Base-by-base conservation (phyloP, 2,113 vertebrate genomes). In the Pontoporia blainvillei region DNA sequence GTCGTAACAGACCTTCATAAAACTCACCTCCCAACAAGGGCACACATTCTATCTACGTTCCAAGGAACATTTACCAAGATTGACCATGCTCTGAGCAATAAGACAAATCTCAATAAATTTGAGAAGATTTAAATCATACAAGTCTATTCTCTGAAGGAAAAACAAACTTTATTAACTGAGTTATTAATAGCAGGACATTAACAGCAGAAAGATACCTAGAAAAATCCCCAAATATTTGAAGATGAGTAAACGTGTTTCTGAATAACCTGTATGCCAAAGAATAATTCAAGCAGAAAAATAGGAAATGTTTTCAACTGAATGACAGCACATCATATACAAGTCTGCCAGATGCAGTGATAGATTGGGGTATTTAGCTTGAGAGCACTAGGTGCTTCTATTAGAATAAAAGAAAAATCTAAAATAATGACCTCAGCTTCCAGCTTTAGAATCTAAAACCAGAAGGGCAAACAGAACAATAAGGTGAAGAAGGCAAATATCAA, bases 291-390 rank as follows among this genome's bases (percentile, higher is more conserved):
- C 5, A 83, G 27, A 11, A 31, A 76, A 18, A 36, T 10, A 46
- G 17, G 25, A 31, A 17, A 14, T 44, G 36, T 4, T 62, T 62
- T 20, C 59, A 31, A 14, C 27, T 2, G 57, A 7, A 66, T 11
- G 34, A 66, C 31, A 49, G 12, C 20, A 10, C 18, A 25, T 10
- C 44, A 6, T 1, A 6, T 3, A 49, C 66, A 71, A 20, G 20
- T 18, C n/a, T 21, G 46, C n/a, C 21, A 1, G 62, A 21, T 11
- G 2, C 21, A 6, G 31, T 23, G 34, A 52, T 0, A 23, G 41
- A 2, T 1, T 0, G 15, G 34, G 34, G 15, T 25, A 15, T 52
- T 15, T 52, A 39, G 2, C 7, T 3, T 2, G 1, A 44, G 23
- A 29, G 31, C 66, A 36, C 7, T 2, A 2, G 29, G 41, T 31